Evolutionary conservation across 2,797 vertebrate genomes (phyloP).

Genomic region (Syngnathus acus): DNA sequence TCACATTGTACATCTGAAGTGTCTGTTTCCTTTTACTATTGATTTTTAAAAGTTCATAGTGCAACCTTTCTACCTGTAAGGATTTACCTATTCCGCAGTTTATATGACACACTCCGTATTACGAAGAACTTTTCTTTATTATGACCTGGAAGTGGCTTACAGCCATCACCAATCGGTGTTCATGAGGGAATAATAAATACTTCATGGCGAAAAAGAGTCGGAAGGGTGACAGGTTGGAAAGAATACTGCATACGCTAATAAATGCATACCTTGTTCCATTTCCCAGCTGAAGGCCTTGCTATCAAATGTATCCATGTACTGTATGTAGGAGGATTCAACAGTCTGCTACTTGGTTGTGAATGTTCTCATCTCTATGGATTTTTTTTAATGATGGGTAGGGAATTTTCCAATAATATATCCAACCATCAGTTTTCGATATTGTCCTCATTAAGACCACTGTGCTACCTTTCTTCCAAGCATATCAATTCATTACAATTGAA

Average conservation of each 20-base stretch:
- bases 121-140: conserved; percentile 40
- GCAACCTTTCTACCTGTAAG: conserved; percentile 16
- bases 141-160: conserved; percentile 36
- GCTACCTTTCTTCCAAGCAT: background rate
- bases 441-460: background rate
- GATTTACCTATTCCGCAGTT: conserved; percentile 8
- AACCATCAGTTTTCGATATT: background rate
- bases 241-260: conserved; percentile 35
- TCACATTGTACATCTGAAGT: background rate
- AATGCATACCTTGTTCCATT: conserved; percentile 42
- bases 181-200: conserved; percentile 42
- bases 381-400: background rate
- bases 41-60: conserved; percentile 15
- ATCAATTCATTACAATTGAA: background rate
- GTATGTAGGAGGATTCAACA: conserved; percentile 53
- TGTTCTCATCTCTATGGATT: background rate
- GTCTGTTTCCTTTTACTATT: background rate
- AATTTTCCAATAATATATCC: background rate
- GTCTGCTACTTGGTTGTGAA: background rate
- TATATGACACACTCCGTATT: conserved; percentile 10
- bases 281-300: conserved; percentile 30
- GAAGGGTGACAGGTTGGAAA: conserved; percentile 43
- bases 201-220: conserved; percentile 27
- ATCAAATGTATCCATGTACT: conserved; percentile 23
- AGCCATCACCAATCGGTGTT: conserved; percentile 35